phyloP scores from a whole-genome alignment of 1,140 invertebrate genomes.

The Drosophila nigromelanica region DNA sequence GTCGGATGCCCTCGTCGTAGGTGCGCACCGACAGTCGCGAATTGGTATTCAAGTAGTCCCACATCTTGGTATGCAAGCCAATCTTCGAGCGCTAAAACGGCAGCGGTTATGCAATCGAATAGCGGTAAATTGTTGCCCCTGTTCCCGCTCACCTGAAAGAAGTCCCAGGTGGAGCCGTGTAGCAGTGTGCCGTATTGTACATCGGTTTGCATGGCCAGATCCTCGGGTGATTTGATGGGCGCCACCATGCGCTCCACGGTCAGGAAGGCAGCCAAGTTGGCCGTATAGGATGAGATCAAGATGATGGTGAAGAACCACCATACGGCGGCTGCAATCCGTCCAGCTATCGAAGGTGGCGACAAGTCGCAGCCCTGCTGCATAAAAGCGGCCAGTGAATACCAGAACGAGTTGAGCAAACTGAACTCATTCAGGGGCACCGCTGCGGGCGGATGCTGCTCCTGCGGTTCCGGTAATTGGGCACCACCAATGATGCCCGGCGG shows the following conservation, averaged over 20 bases:
- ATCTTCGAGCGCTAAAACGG: conserved; percentile 92
- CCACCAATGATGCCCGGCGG: conserved; percentile 75
- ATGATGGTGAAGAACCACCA: conserved; percentile 99
- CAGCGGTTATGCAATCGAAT: background rate
- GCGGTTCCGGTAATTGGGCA: conserved; percentile 25
- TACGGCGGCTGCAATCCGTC: conserved; percentile 96
- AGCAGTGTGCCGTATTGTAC: conserved; percentile 96
- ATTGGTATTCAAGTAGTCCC: conserved; percentile 96
- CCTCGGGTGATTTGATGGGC: conserved; percentile 97
- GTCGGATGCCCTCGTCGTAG: conserved; percentile 93
- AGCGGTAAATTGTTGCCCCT: background rate
- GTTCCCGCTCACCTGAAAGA: conserved; percentile 90
- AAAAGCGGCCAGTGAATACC: conserved; percentile 98
- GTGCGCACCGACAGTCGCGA: conserved; percentile 91
- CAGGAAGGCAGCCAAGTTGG: conserved; percentile 98
- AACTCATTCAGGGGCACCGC: conserved; percentile 91
- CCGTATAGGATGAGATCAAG: conserved; percentile 98
- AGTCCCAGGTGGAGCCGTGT: conserved; percentile 95
- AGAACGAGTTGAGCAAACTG: conserved; percentile 97
- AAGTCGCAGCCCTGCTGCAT: conserved; percentile 99
- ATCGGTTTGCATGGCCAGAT: conserved; percentile 96
- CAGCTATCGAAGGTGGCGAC: conserved; percentile 93
- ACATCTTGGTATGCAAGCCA: conserved; percentile 96
- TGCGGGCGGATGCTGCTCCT: conserved; percentile 25
- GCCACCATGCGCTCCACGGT: conserved; percentile 98